Evolutionary conservation across 2,113 vertebrate genomes (phyloP).

Genomic region (Thalassarche chlororhynchos): DNA sequence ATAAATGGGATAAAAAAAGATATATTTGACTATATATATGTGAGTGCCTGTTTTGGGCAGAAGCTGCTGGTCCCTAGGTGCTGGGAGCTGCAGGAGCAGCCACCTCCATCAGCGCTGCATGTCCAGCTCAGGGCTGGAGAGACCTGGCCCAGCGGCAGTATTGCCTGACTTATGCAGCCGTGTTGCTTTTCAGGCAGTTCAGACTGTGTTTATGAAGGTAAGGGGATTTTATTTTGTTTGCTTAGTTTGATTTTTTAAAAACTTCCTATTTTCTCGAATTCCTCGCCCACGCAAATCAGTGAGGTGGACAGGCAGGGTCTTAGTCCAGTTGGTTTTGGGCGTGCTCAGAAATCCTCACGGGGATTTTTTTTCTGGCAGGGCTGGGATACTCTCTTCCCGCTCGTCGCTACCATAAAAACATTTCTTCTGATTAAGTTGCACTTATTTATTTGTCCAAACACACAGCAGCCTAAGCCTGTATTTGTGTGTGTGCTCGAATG

Average conservation of each 20-base stretch:
- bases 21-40: not conserved
- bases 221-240: not conserved
- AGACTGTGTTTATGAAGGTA: not conserved
- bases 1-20: not conserved
- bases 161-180: fast-evolving
- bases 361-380: not conserved
- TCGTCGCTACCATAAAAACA: not conserved
- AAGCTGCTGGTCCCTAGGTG: not conserved
- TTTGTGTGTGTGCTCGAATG: not conserved
- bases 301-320: not conserved
- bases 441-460: constrained; percentile 36
- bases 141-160: fast-evolving
- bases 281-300: not conserved
- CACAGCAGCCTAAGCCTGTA: not conserved
- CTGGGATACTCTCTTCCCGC: not conserved
- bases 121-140: not conserved
- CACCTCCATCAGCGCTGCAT: not conserved
- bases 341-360: not conserved
- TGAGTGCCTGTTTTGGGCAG: not conserved
- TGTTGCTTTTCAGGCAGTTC: not conserved
- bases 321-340: not conserved
- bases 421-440: not conserved
- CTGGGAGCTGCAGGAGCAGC: not conserved
- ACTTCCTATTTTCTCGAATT: not conserved
- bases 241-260: not conserved